Evolutionary conservation across 2,797 vertebrate species (phyloP), one percentile per base, ranked within the genome.

Genomic region (Ataeniobius toweri): DNA sequence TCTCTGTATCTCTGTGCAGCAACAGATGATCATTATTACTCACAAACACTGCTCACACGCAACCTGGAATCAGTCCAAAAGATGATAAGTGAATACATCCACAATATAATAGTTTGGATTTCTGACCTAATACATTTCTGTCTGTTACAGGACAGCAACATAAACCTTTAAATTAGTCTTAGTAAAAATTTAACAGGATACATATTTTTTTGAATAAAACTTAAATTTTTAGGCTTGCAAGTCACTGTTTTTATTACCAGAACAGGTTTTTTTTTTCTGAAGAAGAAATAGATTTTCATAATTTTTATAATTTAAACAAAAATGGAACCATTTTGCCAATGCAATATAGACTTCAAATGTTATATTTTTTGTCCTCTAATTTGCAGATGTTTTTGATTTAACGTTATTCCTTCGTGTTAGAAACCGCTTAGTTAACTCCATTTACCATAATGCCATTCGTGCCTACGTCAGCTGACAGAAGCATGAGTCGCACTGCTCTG

Each of bases 11-110:
- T 94, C 69, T 89, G 81, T 82, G 48, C 84, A 86, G 91, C 82
- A 79, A 93, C 91, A 90, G 92, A 93, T 90, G 93, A 95, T 95
- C 89, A 94, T 90, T 92, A 92, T 95, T 94, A 95, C 88, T 94
- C 93, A 94, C 91, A 90, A 88, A 82, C 88, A 73, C 84, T 76
- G 89, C 93, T 94, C 94, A 95, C 94, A 95, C 94, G 93, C 94
- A 90, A 94, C 89, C 90, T 83, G 76, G 76, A 65, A 75, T 81
- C 83, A 70, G 44, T 74, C 81, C 90, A 90, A 92, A 83, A 88
- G 73, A 56, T 77, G 85, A 90, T 70, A 81, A 90, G 70, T 79
- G 78, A 91, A 48, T 53, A 73, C 77, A 75, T 39, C 76, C 24
- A 48, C 16, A 80, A 67, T 78, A 5, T 36, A 82, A 61, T 75